Evolutionary conservation across 2,113 vertebrate genomes (phyloP).

Genomic region (Bos indicus): DNA sequence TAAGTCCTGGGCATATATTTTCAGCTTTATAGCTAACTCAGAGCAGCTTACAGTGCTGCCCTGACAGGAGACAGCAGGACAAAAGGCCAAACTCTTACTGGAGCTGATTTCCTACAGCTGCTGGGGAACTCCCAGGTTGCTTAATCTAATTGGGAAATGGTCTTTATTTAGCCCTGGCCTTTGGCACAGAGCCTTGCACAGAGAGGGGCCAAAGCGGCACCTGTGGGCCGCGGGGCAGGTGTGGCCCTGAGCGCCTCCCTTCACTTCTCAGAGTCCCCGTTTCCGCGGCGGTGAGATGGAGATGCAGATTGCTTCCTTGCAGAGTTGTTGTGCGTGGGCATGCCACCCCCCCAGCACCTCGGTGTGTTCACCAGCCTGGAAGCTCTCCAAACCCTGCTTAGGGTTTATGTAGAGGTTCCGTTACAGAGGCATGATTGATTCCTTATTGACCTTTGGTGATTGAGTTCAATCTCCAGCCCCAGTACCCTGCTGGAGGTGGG

Average conservation of each 20-base stretch:
- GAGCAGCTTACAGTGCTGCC: not conserved
- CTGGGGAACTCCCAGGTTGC: conserved; percentile 33
- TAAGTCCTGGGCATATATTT: not conserved
- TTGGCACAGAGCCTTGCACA: not conserved
- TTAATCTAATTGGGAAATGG: not conserved
- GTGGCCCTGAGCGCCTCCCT: not conserved
- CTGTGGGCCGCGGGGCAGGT: not conserved
- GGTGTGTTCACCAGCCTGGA: not conserved
- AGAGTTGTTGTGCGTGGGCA: not conserved
- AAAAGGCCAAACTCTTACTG: not conserved
- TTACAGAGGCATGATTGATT: no score
- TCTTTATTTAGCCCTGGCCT: not conserved
- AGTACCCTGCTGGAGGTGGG: not conserved
- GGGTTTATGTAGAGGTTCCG: not conserved
- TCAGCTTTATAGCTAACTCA: not conserved
- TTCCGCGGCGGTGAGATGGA: not conserved
- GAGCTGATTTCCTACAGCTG: conserved; percentile 28
- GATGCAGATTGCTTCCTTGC: not conserved
- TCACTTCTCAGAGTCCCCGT: not conserved
- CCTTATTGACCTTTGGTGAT: not conserved
- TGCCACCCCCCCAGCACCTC: not conserved
- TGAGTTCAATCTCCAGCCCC: not conserved
- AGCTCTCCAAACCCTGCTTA: not conserved
- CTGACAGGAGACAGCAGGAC: not conserved
- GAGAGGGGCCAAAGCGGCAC: not conserved